Conservation (phyloP, 1,140 invertebrate genomes). For the Rhopalosiphum maidis region DNA sequence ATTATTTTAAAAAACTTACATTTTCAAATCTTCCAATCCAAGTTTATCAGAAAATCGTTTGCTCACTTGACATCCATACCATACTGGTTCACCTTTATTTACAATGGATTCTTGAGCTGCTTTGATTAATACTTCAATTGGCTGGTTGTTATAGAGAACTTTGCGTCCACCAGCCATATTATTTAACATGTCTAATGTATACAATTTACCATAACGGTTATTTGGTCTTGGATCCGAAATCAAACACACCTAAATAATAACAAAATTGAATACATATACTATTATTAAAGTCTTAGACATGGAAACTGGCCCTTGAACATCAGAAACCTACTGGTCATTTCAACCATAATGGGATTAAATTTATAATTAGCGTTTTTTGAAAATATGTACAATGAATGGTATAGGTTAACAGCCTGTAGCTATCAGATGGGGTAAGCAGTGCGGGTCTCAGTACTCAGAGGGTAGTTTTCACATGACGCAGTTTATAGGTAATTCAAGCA, state of each 20-base stretch:
- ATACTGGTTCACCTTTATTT: constrained; percentile 83
- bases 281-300: too few relatives aligned
- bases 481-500: neutral
- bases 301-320: too few relatives aligned
- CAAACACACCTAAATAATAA: constrained; percentile 73
- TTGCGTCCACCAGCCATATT: constrained; percentile 80
- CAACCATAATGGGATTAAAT: too few relatives aligned
- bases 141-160: constrained; percentile 88
- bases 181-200: constrained; percentile 86
- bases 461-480: too few relatives aligned
- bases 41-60: constrained; percentile 81
- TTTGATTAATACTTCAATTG: constrained; percentile 77
- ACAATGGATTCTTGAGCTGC: constrained; percentile 76
- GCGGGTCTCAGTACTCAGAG: too few relatives aligned
- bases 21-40: constrained; percentile 79
- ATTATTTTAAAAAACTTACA: constrained; percentile 67
- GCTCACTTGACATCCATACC: constrained; percentile 92
- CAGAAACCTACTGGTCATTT: too few relatives aligned
- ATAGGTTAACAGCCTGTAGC: too few relatives aligned
- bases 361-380: too few relatives aligned
- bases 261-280: neutral
- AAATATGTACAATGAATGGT: too few relatives aligned
- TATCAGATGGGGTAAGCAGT: too few relatives aligned
- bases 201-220: constrained; percentile 78
- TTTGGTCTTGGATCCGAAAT: constrained; percentile 82